Evolutionary conservation across 2,888 invertebrate species (phyloP), one percentile per base, ranked within the genome.

Genomic region (Coremacera marginata): DNA sequence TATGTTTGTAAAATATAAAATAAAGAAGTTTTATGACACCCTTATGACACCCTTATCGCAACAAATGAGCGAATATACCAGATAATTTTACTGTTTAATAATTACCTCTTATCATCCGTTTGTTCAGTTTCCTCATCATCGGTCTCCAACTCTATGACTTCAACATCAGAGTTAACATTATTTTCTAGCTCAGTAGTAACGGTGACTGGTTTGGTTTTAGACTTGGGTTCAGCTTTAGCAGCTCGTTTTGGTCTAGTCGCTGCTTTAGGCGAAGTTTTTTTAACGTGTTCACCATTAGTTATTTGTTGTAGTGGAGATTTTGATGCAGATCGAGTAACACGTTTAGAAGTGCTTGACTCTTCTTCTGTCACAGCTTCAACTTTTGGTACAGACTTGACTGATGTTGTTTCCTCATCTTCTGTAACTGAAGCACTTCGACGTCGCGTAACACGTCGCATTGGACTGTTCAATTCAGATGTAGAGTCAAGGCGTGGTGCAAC

Each of bases 401-500:
- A 55, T 51, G 44, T 67, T 57, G 74, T 79, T 2, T 77, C 79
- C 9, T 81, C 84, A 34, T 73, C 74, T 55, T 82, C 83, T 5
- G 27, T 75, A 57, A 8, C 19, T 5, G 81, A 81, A n/a, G 75
- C 57, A 72, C 81, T 86, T 75, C 44, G 82, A 31, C 57, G 83
- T 27, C 78, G 81, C 1, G 76, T 76, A 4, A 8, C 75, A 71
- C 83, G 81, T 70, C 81, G 82, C 7, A 77, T 71, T 3, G 83
- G 82, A 1, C 84, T 84, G 3, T 19, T 71, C 0, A 79, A 67
- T 31, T 84, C 82, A 0, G 86, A 84, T 0, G 82, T 76, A 8
- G 81, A 83, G 34, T 78, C 82, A 0, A 81, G 75, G 65, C 83
- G 84, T 19, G 77, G 75, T 51, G 80, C 16, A 1, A 27, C 2